These are phyloP conservation scores for Sphenodon punctatus DNA, from an alignment of 2,797 vertebrate species.

Conservation along the genomic window DNA sequence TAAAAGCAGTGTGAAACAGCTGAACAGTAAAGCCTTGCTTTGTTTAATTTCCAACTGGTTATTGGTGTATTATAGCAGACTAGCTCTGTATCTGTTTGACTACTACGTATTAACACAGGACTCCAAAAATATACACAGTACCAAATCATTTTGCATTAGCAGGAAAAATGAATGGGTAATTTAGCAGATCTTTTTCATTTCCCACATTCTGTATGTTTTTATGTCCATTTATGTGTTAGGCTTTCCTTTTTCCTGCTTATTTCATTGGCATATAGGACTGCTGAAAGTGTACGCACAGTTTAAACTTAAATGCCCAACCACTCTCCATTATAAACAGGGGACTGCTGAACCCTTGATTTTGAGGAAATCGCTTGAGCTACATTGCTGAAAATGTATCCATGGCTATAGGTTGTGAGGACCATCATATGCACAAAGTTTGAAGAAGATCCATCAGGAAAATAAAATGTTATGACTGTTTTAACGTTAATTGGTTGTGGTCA, in stretches of 20 bases:
- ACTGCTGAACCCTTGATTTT: no score
- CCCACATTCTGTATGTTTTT: background rate
- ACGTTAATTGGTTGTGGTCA: no score
- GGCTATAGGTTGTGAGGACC: no score
- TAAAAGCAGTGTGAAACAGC: constrained; percentile 1
- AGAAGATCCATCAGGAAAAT: no score
- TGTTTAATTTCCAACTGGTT: background rate
- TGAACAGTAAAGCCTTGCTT: background rate
- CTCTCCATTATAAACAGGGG: no score
- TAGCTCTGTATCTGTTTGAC: background rate
- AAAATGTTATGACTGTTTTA: no score
- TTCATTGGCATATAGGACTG: background rate
- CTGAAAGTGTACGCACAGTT: background rate
- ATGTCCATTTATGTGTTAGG: background rate
- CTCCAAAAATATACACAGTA: background rate
- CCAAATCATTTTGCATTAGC: no score
- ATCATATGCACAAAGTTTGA: no score
- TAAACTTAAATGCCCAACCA: no score
- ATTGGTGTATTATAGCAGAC: background rate
- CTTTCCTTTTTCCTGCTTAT: background rate
- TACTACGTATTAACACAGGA: background rate
- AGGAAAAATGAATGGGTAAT: no score
- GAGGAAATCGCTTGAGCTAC: no score
- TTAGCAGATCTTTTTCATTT: background rate
- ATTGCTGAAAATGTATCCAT: no score